Evolutionary conservation across 1,140 invertebrate genomes (phyloP).

Genomic region (Medauroidea extradentata): DNA sequence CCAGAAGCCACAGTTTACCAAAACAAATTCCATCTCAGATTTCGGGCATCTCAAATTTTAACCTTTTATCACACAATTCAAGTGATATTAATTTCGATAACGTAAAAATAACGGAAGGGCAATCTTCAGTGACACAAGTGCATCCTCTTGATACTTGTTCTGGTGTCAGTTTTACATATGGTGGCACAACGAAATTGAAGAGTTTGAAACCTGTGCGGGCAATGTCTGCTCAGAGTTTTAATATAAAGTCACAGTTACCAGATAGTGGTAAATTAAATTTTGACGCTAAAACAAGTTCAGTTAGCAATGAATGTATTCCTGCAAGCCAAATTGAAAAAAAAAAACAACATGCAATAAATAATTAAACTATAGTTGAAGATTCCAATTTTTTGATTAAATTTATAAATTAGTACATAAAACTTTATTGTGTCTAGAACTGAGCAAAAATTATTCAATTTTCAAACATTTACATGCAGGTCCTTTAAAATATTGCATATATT

Average conservation of each 20-base stretch:
- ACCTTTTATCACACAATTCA: neutral
- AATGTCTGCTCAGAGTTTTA: neutral
- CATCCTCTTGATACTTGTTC: conserved; percentile 54
- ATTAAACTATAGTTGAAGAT: too few species aligned
- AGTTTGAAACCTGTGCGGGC: conserved; percentile 36
- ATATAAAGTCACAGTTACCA: neutral
- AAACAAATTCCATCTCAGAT: neutral
- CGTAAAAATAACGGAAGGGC: neutral
- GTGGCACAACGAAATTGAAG: conserved; percentile 61
- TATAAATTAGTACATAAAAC: too few species aligned
- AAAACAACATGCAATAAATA: too few species aligned
- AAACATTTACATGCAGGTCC: too few species aligned
- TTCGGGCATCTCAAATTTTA: neutral
- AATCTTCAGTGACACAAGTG: conserved; percentile 28
- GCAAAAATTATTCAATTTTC: too few species aligned
- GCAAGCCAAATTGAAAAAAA: too few species aligned
- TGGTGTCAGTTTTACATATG: conserved; percentile 60
- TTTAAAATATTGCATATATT: too few species aligned
- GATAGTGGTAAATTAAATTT: too few species aligned
- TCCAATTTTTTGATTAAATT: too few species aligned
- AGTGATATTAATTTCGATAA: neutral
- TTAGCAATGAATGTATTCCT: too few species aligned
- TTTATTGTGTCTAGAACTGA: too few species aligned
- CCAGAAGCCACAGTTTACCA: neutral
- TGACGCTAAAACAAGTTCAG: too few species aligned